A percentile compares a stretch with the other conserved stretches of the same genome.
phyloP scores from a whole-genome alignment of 2,113 vertebrate species.

The Semnopithecus entellus region DNA sequence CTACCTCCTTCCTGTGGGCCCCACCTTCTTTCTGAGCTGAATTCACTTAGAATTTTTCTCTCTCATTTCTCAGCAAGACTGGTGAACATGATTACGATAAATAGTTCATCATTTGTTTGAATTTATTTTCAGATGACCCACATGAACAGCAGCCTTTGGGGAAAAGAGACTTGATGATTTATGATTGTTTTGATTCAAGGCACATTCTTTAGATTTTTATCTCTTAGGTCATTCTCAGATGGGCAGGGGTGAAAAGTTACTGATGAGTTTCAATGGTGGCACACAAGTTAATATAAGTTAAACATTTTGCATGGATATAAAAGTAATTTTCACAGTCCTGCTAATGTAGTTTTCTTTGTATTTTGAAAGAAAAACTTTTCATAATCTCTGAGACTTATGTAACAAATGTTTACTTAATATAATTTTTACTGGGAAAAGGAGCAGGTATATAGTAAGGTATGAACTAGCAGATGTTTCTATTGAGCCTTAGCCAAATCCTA shows the following conservation, averaged over 20 bases:
- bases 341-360: not conserved
- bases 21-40: not conserved
- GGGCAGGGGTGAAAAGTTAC: not conserved
- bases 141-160: not conserved
- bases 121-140: not conserved
- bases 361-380: conserved; percentile 28
- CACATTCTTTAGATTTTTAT: not conserved
- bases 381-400: not conserved
- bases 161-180: not conserved
- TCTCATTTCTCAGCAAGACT: not conserved
- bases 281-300: not conserved
- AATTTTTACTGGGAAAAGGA: conserved; percentile 29
- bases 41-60: conserved; percentile 16
- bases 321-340: not conserved
- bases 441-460: not conserved
- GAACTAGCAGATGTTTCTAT: conserved; percentile 27
- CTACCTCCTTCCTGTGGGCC: not conserved
- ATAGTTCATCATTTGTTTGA: not conserved
- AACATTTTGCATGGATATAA: conserved; percentile 15
- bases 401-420: not conserved
- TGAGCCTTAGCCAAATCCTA: not conserved
- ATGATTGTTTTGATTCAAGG: conserved; percentile 34
- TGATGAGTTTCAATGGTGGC: conserved; percentile 21
- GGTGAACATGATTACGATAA: not conserved
- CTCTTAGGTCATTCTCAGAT: not conserved